A percentile compares a stretch with the other conserved stretches of the same genome.
Evolutionary conservation across 2,797 vertebrate genomes (phyloP).

Genomic region (Meda fulgida): DNA sequence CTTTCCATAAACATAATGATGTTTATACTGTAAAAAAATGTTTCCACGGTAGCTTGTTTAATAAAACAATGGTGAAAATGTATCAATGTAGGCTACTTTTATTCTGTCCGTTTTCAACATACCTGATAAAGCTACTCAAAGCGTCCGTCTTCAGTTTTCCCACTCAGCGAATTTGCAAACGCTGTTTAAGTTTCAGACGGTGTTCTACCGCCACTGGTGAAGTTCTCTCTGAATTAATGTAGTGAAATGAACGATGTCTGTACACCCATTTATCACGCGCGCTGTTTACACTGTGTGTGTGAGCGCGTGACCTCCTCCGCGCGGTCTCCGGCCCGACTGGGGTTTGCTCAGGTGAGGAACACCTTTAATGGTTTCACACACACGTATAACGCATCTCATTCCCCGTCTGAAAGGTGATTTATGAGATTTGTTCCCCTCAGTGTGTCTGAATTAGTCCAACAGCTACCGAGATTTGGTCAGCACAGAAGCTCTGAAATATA

Average conservation of each 20-base stretch:
- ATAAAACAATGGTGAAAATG: not conserved
- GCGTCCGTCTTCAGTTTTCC: not conserved
- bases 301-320: conserved; percentile 74
- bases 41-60: not conserved
- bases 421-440: conserved; percentile 73
- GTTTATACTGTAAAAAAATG: not conserved
- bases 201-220: not conserved
- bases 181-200: not conserved
- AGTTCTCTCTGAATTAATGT: conserved; percentile 35
- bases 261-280: conserved; percentile 67
- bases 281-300: conserved; percentile 69
- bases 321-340: conserved; percentile 63
- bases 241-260: conserved; percentile 68
- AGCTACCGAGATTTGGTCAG: conserved; percentile 54
- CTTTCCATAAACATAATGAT: too few species aligned
- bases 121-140: not conserved
- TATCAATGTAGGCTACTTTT: not conserved
- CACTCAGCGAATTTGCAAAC: not conserved
- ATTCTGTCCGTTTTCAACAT: not conserved
- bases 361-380: conserved; percentile 82
- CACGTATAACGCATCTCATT: conserved; percentile 81
- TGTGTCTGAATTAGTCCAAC: conserved; percentile 56
- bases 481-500: conserved; percentile 16
- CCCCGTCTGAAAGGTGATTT: conserved; percentile 81
- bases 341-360: conserved; percentile 80